Base-by-base conservation (phyloP, 2,888 invertebrate genomes). In the Netelia virgata region DNA sequence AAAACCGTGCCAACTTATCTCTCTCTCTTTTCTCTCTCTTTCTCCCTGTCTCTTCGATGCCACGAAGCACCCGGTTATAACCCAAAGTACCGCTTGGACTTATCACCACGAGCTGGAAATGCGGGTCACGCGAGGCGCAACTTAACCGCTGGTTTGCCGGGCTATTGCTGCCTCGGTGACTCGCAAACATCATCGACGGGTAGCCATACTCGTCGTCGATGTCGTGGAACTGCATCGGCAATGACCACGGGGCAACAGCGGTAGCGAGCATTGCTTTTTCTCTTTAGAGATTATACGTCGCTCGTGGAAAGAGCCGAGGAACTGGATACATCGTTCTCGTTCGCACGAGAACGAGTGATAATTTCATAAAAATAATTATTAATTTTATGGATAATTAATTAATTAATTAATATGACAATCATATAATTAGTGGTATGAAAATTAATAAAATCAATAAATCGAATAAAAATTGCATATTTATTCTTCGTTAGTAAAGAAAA, bases 11-110 rank as follows among this genome's bases (percentile, higher is more conserved):
- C 75, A 55, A 79, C 50, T 59, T 16, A n/a, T 41, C 20, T n/a
- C 2, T 57, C 9, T 28, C 16, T 61, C n/a, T 55, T 69, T 20
- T 43, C 16, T 68, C 28, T 47, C 16, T 76, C 63, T 43, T 10
- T 76, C 55, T 76, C 55, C 28, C 2, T 68, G 28, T 53, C 57
- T 69, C 28, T 63, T 28, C 3, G 16, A 64, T 41, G 61, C 10
- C 55, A 55, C 59, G 50, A 59, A 73, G 10, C 47, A 73, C 68
- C 73, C 63, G 70, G 59, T 85, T 76, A 28, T 28, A 83, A 84
- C 83, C 83, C 80, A 84, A 86, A 86, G 84, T 86, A 85, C 86
- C 84, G 86, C 83, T 85, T 68, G 47, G 84, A 72, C 82, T 87
- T 86, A 84, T 86, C 86, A 83, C 73, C 69, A 76, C 63, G 84